These are phyloP conservation scores for Ciona savignyi DNA, from an alignment of 23 tunicate species.

Conservation along the genomic window DNA sequence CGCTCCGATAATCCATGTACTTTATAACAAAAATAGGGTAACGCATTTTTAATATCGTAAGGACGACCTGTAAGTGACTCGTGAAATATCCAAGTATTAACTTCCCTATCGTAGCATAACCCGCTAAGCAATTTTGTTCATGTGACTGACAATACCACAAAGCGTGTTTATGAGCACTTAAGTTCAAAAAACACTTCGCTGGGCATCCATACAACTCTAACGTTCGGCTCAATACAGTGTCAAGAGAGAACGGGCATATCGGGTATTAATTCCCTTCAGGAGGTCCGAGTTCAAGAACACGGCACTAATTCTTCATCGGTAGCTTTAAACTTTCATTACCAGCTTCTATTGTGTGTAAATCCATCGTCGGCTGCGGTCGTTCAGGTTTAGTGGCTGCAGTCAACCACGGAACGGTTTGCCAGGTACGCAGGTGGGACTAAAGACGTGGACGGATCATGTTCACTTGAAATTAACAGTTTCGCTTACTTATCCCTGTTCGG, in stretches of 20 bases:
- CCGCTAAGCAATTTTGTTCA: neutral
- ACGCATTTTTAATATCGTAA: too few species aligned
- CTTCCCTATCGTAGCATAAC: too few species aligned
- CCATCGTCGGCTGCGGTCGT: neutral
- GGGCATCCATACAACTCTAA: too few species aligned
- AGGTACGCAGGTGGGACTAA: neutral
- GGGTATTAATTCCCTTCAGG: neutral
- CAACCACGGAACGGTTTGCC: neutral
- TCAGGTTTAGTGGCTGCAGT: neutral
- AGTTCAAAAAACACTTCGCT: neutral
- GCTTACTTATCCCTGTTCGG: neutral
- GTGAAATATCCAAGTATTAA: neutral
- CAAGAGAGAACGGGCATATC: neutral
- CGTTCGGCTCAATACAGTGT: too few species aligned
- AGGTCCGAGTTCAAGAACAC: neutral
- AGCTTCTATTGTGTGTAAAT: neutral
- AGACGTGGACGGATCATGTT: neutral
- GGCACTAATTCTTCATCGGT: neutral
- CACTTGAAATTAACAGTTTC: neutral
- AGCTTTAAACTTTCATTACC: neutral
- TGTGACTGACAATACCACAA: neutral
- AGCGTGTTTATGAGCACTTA: neutral
- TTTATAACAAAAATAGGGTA: too few species aligned
- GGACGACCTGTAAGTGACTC: neutral
- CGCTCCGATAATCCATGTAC: too few species aligned